A percentile compares a stretch with the other conserved stretches of the same genome.
These are phyloP conservation scores for Phrynosoma blainvillii DNA, from an alignment of 2,113 vertebrate genomes.

Conservation along the genomic window DNA sequence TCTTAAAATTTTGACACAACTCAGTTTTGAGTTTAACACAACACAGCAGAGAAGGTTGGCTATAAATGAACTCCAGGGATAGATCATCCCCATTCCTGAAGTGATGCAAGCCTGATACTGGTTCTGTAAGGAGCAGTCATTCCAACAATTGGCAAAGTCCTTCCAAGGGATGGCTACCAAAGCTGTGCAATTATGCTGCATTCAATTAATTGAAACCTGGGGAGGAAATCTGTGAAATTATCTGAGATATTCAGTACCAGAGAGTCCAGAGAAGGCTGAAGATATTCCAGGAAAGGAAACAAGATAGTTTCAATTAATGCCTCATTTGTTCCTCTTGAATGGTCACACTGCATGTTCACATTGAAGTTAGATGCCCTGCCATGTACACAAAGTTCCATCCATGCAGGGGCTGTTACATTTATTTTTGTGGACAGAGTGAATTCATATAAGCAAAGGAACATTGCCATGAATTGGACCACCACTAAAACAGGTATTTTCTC, in stretches of 20 bases:
- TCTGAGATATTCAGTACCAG: neutral
- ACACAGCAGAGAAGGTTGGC: neutral
- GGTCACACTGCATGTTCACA: neutral
- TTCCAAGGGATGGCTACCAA: neutral
- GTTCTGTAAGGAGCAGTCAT: neutral
- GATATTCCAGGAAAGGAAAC: neutral
- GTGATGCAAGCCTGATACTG: neutral
- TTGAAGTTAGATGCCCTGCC: conserved; percentile 2
- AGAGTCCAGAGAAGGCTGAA: neutral
- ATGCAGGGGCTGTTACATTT: neutral
- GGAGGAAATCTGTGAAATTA: neutral
- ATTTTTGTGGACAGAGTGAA: neutral
- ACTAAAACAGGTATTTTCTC: neutral
- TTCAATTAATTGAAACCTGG: neutral
- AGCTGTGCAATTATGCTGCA: neutral
- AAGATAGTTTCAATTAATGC: conserved; percentile 1
- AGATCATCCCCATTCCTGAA: neutral
- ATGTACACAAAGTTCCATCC: neutral
- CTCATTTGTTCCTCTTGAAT: conserved; percentile 3
- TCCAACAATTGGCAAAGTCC: neutral
- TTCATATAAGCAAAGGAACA: neutral
- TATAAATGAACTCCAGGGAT: neutral
- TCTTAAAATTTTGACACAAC: too few species aligned
- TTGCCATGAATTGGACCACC: neutral
- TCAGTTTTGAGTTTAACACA: neutral